Evolutionary conservation across 2,888 invertebrate species (phyloP), one percentile per base, ranked within the genome.

Genomic region (Xestia sexstrigata): DNA sequence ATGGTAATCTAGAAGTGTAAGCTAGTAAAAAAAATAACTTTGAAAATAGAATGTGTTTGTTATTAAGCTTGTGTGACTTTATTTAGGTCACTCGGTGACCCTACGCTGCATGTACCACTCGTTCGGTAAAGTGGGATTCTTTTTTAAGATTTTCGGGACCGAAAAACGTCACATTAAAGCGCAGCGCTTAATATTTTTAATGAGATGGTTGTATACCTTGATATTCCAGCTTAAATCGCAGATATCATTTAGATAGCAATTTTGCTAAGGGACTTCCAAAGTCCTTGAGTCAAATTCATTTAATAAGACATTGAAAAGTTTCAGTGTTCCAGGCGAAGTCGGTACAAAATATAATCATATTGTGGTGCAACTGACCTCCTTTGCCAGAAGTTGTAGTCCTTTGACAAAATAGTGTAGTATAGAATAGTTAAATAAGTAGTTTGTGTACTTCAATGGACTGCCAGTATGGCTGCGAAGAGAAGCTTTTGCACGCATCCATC

Each of bases 361-460:
- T 68, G 74, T 58, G 67, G 47, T 69, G 68, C 78, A 81, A 74
- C 69, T 69, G 75, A 81, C 76, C 86, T 84, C 86, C 85, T 88
- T 88, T 88, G 85, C 87, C 88, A 86, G 83, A 83, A 87, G 85
- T 78, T 65, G 20, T 52, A 79, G 77, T 82, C 63, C 67, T 76
- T 77, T 77, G 63, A 63, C 30, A 81, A 74, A 75, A 75, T 74
- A 15, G 49, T 58, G 15, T n/a, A 66, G 26, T 52, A 35, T 52
- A 62, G 35, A 60, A 26, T 52, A 62, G n/a, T 65, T 65, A 62
- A 17, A 42, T 65, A 39, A 39, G 82, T 39, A 67, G 77, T 80
- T 82, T 45, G 55, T 47, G 13, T 26, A 62, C 17, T 68, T 17
- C 17, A 23, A 47, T 55, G 35, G 26, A 74, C 17, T 26, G 17